Percentiles rank a stretch among this genome's conserved stretches.
Evolutionary conservation across 37 sponge, comb jelly and placozoan genomes (phyloP).

Genomic region (Ianthella basta): DNA sequence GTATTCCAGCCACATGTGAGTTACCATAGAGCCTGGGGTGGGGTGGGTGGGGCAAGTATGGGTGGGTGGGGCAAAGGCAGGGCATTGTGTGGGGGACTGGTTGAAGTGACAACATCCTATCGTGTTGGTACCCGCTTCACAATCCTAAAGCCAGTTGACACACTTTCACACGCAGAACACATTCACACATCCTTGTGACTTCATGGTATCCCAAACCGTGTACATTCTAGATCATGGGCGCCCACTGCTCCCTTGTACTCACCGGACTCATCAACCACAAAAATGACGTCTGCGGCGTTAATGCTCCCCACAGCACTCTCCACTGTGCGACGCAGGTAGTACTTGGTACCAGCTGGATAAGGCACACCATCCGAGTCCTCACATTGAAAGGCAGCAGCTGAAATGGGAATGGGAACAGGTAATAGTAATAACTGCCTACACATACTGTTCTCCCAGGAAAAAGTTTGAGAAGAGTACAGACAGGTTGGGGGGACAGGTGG

Average conservation of each 20-base stretch:
- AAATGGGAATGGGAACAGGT: neutral
- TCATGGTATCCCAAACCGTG: neutral
- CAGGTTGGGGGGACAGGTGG: too few species aligned
- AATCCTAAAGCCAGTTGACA: too few species aligned
- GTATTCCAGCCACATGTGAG: conserved; percentile 65
- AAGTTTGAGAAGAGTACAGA: too few species aligned
- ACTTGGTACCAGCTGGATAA: conserved; percentile 40
- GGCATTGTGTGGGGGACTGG: too few species aligned
- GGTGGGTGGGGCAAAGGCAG: too few species aligned
- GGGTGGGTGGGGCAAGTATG: too few species aligned
- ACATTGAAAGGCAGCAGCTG: conserved; percentile 47
- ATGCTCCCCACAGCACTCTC: conserved; percentile 32
- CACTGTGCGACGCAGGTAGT: neutral
- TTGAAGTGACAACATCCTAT: too few species aligned
- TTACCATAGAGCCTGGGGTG: conserved; percentile 60
- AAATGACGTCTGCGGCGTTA: conserved; percentile 74
- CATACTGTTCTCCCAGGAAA: too few species aligned
- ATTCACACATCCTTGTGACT: neutral
- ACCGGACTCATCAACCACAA: conserved; percentile 91
- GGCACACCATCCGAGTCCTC: neutral
- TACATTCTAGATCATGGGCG: too few species aligned
- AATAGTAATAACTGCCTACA: neutral
- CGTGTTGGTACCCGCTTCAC: too few species aligned
- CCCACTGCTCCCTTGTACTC: too few species aligned
- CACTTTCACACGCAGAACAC: neutral